A percentile compares a stretch with the other conserved stretches of the same genome.
phyloP scores from a whole-genome alignment of 2,797 vertebrate species.

The Dipus sagitta region DNA sequence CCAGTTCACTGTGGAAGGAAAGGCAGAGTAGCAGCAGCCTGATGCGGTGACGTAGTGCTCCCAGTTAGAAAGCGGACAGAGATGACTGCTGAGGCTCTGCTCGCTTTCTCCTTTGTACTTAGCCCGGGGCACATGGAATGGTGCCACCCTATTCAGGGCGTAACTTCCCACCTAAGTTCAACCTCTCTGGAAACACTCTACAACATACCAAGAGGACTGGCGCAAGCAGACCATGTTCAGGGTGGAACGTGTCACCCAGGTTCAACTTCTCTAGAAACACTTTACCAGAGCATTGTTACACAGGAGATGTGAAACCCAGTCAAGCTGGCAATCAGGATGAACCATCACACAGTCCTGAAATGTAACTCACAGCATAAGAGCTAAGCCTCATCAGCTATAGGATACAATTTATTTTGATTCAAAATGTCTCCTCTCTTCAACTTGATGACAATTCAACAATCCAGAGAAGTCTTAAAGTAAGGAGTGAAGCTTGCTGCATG shows the following conservation, averaged over 20 bases:
- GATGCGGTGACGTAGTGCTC: too few relatives aligned
- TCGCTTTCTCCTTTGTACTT: background rate
- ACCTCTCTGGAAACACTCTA: background rate
- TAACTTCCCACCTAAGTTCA: background rate
- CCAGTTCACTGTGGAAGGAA: background rate
- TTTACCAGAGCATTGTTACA: background rate
- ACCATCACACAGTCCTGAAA: background rate
- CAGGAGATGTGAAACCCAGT: background rate
- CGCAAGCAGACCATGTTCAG: background rate
- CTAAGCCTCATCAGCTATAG: conserved; percentile 26
- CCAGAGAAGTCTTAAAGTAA: conserved; percentile 22
- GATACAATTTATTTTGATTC: background rate
- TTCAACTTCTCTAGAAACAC: background rate
- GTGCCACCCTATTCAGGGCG: background rate
- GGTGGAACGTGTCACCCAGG: too few relatives aligned
- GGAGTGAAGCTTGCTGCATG: background rate
- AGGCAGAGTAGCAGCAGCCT: too few relatives aligned
- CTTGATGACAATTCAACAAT: conserved; percentile 17
- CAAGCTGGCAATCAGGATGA: background rate
- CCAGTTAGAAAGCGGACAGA: too few relatives aligned
- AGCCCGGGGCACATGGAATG: background rate
- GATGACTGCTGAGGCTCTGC: background rate
- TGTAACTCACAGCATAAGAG: background rate
- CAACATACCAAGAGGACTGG: background rate
- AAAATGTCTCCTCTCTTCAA: conserved; percentile 51